Conservation (phyloP, 2,888 invertebrate genomes). For the Apotomis turbidana region DNA sequence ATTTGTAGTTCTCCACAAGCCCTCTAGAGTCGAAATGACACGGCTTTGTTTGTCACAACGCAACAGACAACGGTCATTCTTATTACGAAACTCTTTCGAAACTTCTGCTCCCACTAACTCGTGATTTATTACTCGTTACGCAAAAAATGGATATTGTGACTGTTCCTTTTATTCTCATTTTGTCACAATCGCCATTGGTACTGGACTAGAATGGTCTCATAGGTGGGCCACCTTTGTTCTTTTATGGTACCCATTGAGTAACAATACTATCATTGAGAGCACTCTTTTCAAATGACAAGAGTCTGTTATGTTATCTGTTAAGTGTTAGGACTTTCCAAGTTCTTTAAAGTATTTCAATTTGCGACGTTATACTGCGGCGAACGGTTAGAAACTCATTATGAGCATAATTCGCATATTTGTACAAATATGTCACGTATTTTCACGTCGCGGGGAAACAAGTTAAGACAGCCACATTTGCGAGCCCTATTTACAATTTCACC, state of each 20-base stretch:
- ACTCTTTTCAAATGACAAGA: conserved; percentile 5
- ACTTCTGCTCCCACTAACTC: conserved; percentile 5
- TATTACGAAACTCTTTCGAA: conserved; percentile 28
- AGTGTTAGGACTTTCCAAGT: neutral
- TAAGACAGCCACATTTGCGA: conserved; percentile 33
- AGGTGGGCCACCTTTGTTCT: conserved; percentile 33
- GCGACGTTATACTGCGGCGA: neutral
- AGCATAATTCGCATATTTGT: conserved; percentile 4
- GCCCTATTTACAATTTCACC: conserved; percentile 25
- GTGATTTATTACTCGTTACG: conserved; percentile 37
- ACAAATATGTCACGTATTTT: conserved; percentile 18
- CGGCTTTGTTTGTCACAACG: conserved; percentile 17
- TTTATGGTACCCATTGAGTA: conserved; percentile 18
- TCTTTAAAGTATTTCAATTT: conserved; percentile 1
- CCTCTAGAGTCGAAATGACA: conserved; percentile 18
- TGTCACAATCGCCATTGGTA: conserved; percentile 25
- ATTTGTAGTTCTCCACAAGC: conserved; percentile 20
- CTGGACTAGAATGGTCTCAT: conserved; percentile 16
- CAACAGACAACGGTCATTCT: conserved; percentile 24
- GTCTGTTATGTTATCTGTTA: neutral
- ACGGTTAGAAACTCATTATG: conserved; percentile 11
- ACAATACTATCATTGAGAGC: conserved; percentile 28
- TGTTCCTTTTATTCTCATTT: conserved; percentile 29
- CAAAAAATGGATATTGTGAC: conserved; percentile 35
- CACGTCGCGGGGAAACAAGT: conserved; percentile 18